Evolutionary conservation across 2,113 vertebrate species (phyloP).

Genomic region (Asarcornis scutulata): DNA sequence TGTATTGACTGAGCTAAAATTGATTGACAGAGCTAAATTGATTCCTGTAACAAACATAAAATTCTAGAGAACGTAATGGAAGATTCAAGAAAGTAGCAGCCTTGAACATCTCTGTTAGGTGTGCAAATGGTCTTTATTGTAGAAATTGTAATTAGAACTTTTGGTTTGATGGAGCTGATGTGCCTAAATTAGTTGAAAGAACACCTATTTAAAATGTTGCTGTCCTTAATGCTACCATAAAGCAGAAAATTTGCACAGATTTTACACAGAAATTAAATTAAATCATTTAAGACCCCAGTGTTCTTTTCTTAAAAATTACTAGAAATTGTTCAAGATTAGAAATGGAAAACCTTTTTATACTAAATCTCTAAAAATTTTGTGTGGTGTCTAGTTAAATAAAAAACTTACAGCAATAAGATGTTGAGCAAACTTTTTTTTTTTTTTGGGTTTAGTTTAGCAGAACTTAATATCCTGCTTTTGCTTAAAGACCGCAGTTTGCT

Average conservation of each 20-base stretch:
- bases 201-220: background rate
- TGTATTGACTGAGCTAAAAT: background rate
- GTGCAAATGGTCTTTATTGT: background rate
- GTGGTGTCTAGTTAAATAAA: too few relatives aligned
- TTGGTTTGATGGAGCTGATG: background rate
- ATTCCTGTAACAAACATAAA: background rate
- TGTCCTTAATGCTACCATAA: background rate
- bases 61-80: background rate
- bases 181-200: background rate
- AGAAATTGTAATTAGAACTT: background rate
- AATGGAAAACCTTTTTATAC: background rate
- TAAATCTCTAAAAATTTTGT: background rate
- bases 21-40: background rate
- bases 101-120: background rate
- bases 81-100: background rate
- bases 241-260: background rate
- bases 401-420: background rate
- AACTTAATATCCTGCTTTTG: background rate
- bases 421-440: background rate
- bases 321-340: background rate
- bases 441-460: background rate
- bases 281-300: background rate
- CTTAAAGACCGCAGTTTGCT: background rate
- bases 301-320: background rate
- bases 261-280: background rate